These are phyloP conservation scores for Psilopsiagon aymara DNA, from an alignment of 2,113 vertebrate genomes.

Conservation along the genomic window DNA sequence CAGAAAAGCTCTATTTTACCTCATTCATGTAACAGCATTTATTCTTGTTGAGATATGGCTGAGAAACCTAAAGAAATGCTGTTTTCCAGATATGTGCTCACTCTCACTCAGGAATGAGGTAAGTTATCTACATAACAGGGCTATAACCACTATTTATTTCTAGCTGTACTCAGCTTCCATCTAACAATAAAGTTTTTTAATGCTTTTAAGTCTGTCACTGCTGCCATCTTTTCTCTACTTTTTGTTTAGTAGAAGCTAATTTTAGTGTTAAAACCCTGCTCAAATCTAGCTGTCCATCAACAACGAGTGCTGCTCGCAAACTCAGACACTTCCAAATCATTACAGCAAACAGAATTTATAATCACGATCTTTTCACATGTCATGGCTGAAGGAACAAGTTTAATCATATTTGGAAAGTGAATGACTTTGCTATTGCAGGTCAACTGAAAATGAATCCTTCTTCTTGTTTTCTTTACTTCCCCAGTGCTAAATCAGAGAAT, in stretches of 20 bases:
- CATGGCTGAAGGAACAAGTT: constrained; percentile 48
- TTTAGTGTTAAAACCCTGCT: constrained; percentile 33
- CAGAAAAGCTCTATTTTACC: neutral
- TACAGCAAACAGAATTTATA: constrained; percentile 48
- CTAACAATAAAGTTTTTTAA: constrained; percentile 15
- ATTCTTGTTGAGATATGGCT: neutral
- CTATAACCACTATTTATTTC: neutral
- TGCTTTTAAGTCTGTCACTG: neutral
- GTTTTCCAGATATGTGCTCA: neutral
- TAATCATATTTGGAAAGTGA: constrained; percentile 52
- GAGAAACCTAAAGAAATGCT: neutral
- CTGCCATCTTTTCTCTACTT: constrained; percentile 3
- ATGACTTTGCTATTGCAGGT: constrained; percentile 38
- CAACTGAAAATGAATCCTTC: constrained; percentile 23
- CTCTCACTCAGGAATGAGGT: neutral
- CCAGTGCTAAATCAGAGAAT: neutral
- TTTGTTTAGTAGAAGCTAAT: neutral
- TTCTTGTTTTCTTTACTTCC: neutral
- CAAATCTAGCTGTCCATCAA: constrained; percentile 1
- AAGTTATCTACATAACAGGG: neutral
- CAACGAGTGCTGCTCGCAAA: neutral
- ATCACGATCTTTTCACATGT: constrained; percentile 33
- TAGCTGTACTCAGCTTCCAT: neutral
- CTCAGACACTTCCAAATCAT: constrained; percentile 47
- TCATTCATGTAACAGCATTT: neutral